Conservation (phyloP, 2,113 vertebrate species). For the Empidonax traillii region DNA sequence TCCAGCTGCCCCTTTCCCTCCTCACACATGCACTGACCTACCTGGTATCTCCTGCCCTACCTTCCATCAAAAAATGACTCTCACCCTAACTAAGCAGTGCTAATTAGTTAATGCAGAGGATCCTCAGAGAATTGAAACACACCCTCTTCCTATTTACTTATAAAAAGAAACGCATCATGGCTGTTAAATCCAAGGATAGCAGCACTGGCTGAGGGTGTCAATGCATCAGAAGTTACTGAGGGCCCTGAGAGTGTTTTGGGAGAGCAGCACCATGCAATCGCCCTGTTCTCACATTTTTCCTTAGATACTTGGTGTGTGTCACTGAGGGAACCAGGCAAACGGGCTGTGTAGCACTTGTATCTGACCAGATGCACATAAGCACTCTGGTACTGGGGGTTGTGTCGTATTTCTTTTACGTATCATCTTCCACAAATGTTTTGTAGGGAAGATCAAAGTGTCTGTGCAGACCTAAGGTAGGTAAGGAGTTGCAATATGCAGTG, state of each 20-base stretch:
- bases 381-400: fast-evolving
- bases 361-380: background rate
- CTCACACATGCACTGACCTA: background rate
- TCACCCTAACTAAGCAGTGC: background rate
- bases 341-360: background rate
- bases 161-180: background rate
- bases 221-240: background rate
- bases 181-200: background rate
- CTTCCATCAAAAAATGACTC: background rate
- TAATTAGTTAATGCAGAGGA: background rate
- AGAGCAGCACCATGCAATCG: background rate
- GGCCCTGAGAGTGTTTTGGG: background rate
- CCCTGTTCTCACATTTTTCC: background rate
- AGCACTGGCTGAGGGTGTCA: background rate
- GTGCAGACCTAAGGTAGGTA: background rate
- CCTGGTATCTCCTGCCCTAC: background rate
- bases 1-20: background rate
- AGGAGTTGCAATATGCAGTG: background rate
- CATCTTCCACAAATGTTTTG: background rate
- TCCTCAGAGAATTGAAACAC: background rate
- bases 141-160: background rate
- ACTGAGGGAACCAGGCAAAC: background rate
- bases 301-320: background rate
- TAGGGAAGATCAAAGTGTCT: background rate
- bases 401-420: background rate